These are phyloP conservation scores for Drosophila tsacasi DNA, from an alignment of 1,140 invertebrate species.

Conservation along the genomic window DNA sequence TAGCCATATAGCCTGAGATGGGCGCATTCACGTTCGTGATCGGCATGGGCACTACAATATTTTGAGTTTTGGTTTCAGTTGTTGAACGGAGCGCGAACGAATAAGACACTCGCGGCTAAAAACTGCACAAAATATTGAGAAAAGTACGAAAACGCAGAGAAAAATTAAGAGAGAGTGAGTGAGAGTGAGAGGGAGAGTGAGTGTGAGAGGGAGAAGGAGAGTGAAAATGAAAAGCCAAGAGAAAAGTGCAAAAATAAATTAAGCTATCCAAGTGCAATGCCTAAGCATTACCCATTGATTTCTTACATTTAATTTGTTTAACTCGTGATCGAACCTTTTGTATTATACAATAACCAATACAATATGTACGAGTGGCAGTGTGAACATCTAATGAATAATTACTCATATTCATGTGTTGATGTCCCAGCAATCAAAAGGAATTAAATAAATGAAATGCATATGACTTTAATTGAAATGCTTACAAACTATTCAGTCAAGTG, in stretches of 20 bases:
- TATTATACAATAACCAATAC: constrained; percentile 31
- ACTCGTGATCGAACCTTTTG: constrained; percentile 39
- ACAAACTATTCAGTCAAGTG: constrained; percentile 18
- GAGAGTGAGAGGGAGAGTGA: not conserved
- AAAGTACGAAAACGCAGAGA: not conserved
- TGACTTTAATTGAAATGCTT: constrained; percentile 42
- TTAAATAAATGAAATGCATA: constrained; percentile 40
- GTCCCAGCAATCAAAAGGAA: constrained; percentile 44
- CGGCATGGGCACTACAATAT: constrained; percentile 63
- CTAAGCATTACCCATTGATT: constrained; percentile 7
- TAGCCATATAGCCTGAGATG: constrained; percentile 34
- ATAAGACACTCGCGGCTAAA: constrained; percentile 60
- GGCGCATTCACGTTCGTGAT: constrained; percentile 70
- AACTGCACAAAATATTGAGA: constrained; percentile 17
- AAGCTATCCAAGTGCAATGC: constrained; percentile 16
- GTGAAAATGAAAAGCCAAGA: constrained; percentile 18
- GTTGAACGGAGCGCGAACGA: constrained; percentile 62
- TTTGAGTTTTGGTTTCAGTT: constrained; percentile 67
- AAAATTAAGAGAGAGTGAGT: too few relatives aligned
- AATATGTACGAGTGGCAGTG: constrained; percentile 10
- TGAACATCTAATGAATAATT: constrained; percentile 27
- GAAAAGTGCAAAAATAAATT: constrained; percentile 38
- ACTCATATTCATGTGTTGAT: constrained; percentile 4
- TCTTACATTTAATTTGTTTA: constrained; percentile 1
- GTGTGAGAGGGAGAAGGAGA: not conserved